A percentile compares a stretch with the other conserved stretches of the same genome.
phyloP scores from a whole-genome alignment of 2,797 vertebrate species.

The Pteronotus mesoamericanus region DNA sequence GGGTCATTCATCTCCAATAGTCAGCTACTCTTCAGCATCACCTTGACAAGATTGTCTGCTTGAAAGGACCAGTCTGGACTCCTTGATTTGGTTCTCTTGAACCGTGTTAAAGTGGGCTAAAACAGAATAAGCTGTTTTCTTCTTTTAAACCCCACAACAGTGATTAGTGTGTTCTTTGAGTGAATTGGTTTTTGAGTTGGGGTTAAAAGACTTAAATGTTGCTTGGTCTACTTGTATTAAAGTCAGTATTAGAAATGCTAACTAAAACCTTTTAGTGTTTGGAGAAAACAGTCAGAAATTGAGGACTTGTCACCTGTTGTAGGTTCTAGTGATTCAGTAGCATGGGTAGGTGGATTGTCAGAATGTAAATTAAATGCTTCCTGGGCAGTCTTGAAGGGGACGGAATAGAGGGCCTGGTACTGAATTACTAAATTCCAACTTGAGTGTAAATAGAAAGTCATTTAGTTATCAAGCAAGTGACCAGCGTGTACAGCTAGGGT shows the following conservation, averaged over 20 bases:
- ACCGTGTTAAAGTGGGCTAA: background rate
- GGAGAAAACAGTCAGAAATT: background rate
- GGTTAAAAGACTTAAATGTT: slow-evolving; percentile 36
- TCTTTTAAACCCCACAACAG: slow-evolving; percentile 11
- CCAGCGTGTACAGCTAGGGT: background rate
- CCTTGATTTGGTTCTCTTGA: background rate
- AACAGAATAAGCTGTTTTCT: slow-evolving; percentile 4
- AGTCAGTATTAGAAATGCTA: slow-evolving; percentile 45
- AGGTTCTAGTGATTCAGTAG: background rate
- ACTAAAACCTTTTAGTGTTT: slow-evolving; percentile 31
- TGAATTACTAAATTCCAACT: background rate
- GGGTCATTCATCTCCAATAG: slow-evolving; percentile 1
- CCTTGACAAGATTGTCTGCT: slow-evolving; percentile 35
- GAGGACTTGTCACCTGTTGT: slow-evolving; percentile 13
- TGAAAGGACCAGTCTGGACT: background rate
- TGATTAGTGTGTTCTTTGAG: slow-evolving; percentile 50
- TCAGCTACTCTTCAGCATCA: background rate
- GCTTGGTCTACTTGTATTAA: slow-evolving; percentile 44
- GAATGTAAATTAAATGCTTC: background rate
- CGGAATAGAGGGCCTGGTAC: background rate
- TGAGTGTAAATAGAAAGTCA: slow-evolving; percentile 17
- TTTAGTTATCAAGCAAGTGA: background rate
- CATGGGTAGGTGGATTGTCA: background rate
- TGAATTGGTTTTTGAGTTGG: slow-evolving; percentile 43
- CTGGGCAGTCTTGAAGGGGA: background rate